Conservation (phyloP, 2,797 vertebrate genomes). For the Lophotriccus pileatus region DNA sequence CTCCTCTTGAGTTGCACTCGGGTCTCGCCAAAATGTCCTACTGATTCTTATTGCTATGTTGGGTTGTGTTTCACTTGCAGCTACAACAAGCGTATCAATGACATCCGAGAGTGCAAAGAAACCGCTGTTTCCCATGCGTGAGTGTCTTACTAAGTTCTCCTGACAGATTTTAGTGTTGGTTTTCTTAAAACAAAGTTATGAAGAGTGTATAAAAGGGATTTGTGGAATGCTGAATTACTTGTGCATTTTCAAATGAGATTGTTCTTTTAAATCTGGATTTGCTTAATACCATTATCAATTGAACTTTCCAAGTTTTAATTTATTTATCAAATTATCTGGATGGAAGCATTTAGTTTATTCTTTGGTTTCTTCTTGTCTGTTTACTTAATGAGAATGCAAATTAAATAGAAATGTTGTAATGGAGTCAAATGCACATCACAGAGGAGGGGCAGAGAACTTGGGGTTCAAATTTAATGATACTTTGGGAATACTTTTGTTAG, state of each 20-base stretch:
- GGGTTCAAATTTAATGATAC: not conserved
- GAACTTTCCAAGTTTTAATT: not conserved
- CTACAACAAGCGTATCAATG: slow-evolving; percentile 98
- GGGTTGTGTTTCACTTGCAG: slow-evolving; percentile 70
- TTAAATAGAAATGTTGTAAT: not conserved
- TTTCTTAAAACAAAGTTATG: not conserved
- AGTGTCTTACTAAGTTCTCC: slow-evolving; percentile 55
- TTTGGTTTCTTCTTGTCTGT: not conserved
- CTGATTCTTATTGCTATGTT: not conserved
- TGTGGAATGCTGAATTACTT: not conserved
- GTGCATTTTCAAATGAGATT: not conserved
- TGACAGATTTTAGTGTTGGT: not conserved
- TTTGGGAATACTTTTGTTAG: not conserved
- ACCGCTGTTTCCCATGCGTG: slow-evolving; percentile 96
- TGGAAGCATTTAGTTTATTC: not conserved
- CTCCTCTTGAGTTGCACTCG: not conserved
- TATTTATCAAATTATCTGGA: not conserved
- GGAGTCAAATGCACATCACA: not conserved
- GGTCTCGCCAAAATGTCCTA: not conserved
- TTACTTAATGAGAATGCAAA: not conserved
- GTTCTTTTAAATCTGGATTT: not conserved
- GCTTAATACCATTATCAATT: rapidly evolving
- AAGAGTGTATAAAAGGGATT: not conserved
- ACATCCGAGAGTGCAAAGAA: slow-evolving; percentile 98
- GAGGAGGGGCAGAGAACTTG: not conserved